Evolutionary conservation across 2,113 vertebrate genomes (phyloP), one percentile per base, ranked within the genome.

Genomic region (Acinonyx jubatus): DNA sequence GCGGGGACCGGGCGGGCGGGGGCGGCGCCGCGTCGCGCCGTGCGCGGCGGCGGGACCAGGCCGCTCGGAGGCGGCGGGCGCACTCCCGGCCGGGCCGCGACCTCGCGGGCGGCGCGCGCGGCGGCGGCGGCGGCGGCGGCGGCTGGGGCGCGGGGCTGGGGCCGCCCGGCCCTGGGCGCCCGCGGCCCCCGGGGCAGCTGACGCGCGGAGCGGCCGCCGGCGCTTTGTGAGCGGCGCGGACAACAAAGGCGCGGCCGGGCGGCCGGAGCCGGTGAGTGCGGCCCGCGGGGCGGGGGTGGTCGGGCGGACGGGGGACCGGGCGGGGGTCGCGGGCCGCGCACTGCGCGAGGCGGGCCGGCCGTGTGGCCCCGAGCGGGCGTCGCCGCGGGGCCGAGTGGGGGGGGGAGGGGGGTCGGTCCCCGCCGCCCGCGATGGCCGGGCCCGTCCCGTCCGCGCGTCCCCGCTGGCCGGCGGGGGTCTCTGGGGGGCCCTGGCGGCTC

Each of bases 211-310:
- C 48, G 61, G 90, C 91, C 50, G 90, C 91, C 95, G 73, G 96
- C 84, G 95, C 97, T 96, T 96, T 97, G 97, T 97, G 96, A 97
- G 89, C 94, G 3, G 92, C 91, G 91, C 96, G 97, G 96, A 93
- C 86, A 73, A 97, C 92, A 66, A 80, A 83, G 96, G 96, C 91
- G 95, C 95, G 95, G 97, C 95, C 91, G 79, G 74, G 89, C 94
- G 80, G 89, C 96, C 50, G 76, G 83, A 68, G 97, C 94, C 69
- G 96, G 97, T 96, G 95, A 89, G 97, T 97, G 80, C 94, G 76
- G 90, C 84, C 96, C 61, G 66, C 23, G 41, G 71, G 48, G 29
- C 13, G 36, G 13, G 52, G 50, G 71, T 45, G 61, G 71, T 87
- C 33, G 74, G 65, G 87, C 27, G 16, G 57, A 45, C 45, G 45